Evolutionary conservation across 2,797 vertebrate genomes (phyloP), one percentile per base, ranked within the genome.

Genomic region (Iguana delicatissima): DNA sequence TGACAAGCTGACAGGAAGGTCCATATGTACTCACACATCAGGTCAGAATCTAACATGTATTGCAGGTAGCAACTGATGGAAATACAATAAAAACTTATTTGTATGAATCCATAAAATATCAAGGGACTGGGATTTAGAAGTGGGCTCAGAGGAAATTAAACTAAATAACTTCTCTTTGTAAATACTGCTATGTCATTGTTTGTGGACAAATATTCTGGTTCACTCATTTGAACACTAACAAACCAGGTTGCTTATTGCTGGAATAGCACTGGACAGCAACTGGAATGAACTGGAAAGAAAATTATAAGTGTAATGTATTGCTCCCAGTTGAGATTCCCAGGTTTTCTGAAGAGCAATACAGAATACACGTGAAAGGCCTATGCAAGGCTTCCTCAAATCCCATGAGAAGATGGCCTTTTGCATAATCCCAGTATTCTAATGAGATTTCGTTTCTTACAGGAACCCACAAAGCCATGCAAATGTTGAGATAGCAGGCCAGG

Each of bases 111-210:
- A 59, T 76, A 84, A 86, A 13, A 14, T 84, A 77, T 26, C 59
- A 89, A 77, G 79, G 62, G 22, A 77, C 76, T 77, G 26, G n/a
- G 82, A 62, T 83, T 89, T 76, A 83, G 52, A 29, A 83, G 26
- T 9, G 35, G 9, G 5, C 38, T 73, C 50, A 57, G 18, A 59
- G 67, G 52, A 18, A 84, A 89, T 74, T 83, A 59, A 32, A 24
- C 18, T 59, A 59, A n/a, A n/a, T 24, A 24, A 22, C 55, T 89
- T 62, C 13, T 83, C 50, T 46, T 46, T 6, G 20, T 79, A 67
- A 12, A 87, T 62, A 67, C 32, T 67, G 62, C 87, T 69, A 35
- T 57, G 67, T 81, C 20, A 55, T 55, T 35, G 59, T 82, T 74
- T 2, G 59, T 55, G 67, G 59, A 82, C 73, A 57, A 72, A 73